These are phyloP conservation scores for Rhopalosiphum padi DNA, from an alignment of 1,140 invertebrate species.

Conservation along the genomic window DNA sequence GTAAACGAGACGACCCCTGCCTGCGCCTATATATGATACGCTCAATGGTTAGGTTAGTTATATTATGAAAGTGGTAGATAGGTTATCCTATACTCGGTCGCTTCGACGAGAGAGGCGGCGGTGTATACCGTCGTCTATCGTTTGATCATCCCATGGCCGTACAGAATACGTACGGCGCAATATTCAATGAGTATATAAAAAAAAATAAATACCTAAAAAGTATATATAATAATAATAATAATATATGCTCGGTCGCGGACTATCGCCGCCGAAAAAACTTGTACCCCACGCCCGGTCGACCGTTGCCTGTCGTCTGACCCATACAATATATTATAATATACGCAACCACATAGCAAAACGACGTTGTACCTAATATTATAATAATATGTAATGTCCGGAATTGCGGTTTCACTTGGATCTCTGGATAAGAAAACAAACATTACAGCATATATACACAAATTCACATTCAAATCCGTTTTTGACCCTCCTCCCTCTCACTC, in stretches of 20 bases:
- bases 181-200: not conserved
- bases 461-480: not conserved
- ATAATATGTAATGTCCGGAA: not conserved
- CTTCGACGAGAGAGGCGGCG: not conserved
- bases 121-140: not conserved
- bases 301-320: not conserved
- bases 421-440: slow-evolving; percentile 19
- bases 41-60: not conserved
- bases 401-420: slow-evolving; percentile 29
- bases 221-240: not conserved
- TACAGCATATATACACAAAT: not conserved
- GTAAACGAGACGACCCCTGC: slow-evolving; percentile 9
- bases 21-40: not conserved
- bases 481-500: not conserved
- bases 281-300: not conserved
- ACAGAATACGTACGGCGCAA: not conserved
- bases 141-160: not conserved
- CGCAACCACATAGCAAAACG: not conserved
- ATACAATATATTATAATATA: not conserved
- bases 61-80: not conserved
- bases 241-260: not conserved
- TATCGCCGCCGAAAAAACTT: not conserved
- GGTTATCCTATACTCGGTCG: not conserved
- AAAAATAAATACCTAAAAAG: slow-evolving; percentile 18
- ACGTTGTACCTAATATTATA: not conserved